Conservation (phyloP, 2,888 invertebrate species). For the Laothoe populi region DNA sequence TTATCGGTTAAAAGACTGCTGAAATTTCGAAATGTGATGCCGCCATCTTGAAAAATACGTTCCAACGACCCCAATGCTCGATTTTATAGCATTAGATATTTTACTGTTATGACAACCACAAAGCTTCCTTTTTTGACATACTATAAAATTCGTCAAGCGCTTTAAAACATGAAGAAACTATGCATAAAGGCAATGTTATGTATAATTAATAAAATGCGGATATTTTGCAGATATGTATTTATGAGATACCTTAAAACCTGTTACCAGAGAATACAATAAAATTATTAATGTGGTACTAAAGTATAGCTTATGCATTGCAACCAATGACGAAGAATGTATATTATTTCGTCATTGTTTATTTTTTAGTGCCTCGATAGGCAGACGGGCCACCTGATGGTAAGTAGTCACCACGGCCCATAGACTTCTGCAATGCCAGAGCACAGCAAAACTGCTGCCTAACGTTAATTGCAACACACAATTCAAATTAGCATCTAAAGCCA, state of each 20-base stretch:
- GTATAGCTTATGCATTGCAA: too few relatives aligned
- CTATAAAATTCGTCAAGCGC: conserved; percentile 6
- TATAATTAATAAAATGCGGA: neutral
- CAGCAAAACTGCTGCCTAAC: too few relatives aligned
- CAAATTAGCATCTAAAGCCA: too few relatives aligned
- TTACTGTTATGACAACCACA: conserved; percentile 8
- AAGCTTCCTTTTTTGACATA: conserved; percentile 1
- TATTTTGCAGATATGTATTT: too few relatives aligned
- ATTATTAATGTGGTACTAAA: neutral
- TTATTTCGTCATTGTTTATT: too few relatives aligned
- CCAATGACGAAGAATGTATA: too few relatives aligned
- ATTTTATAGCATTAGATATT: conserved; percentile 8
- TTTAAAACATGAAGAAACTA: neutral
- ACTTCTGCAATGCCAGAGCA: too few relatives aligned
- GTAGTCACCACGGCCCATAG: too few relatives aligned
- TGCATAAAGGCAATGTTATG: neutral
- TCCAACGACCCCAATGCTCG: conserved; percentile 22
- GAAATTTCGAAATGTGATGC: conserved; percentile 23
- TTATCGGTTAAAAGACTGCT: conserved; percentile 12
- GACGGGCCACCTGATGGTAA: too few relatives aligned
- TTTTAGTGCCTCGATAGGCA: too few relatives aligned
- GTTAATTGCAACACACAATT: too few relatives aligned
- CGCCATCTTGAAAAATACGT: conserved; percentile 15
- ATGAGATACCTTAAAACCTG: neutral
- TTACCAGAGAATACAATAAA: neutral